Evolutionary conservation across 1,140 invertebrate species (phyloP), one percentile per base, ranked within the genome.

Genomic region (Stegodyphus dumicola): DNA sequence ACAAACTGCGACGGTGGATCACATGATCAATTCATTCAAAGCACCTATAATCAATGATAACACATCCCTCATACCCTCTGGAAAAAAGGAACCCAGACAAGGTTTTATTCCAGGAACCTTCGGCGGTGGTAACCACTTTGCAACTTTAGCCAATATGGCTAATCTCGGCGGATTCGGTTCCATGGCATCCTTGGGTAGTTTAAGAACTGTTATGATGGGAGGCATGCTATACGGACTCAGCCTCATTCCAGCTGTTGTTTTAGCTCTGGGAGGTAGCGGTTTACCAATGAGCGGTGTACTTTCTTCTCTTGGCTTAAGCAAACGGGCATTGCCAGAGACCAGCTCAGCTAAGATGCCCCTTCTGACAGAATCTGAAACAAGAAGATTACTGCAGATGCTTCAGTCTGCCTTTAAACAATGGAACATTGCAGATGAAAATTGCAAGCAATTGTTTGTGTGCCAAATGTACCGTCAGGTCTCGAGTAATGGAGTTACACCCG

Each of bases 401-500:
- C 85, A 86, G 33, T 66, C 70, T 0, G 85, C 85, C 4, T 86
- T 86, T 67, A 74, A 33, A 48, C 76, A 86, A 48, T 86, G 85
- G 85, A 80, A 80, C 49, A 54, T 75, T 13, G 85, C 85, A 4
- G 77, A 86, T 49, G 85, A 75, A 3, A 48, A 52, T 17, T 86
- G 85, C 77, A 86, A 86, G 60, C 77, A 86, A 18, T 56, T 86
- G 5, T 86, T 86, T 33, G 85, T 86, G 0, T 86, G 85, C 64
- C 77, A 86, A 51, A 86, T 86, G 77, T 86, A 86, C 77, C 74
- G 74, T 13, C 77, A 86, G 13, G 85, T 86, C n/a, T 79, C 85
- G 49, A 67, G 18, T 15, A 86, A 80, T 18, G 85, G 85, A 54
- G 76, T 86, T 7, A 79, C 66, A 6, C 85, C 85, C 13, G 85